Evolutionary conservation across 2,888 invertebrate species (phyloP).

Genomic region (Cyclophora punctaria): DNA sequence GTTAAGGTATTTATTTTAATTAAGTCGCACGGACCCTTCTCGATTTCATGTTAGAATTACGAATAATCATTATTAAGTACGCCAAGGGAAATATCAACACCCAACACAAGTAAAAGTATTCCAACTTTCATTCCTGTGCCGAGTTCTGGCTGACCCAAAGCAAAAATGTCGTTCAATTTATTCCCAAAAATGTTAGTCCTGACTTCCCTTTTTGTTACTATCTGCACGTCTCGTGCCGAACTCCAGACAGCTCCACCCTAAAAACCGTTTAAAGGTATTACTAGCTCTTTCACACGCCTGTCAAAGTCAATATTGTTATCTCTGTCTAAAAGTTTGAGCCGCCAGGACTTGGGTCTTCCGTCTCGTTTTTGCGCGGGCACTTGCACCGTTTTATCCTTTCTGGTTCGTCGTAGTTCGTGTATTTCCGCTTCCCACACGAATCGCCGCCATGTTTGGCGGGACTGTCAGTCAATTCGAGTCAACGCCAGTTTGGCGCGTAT

Average conservation of each 20-base stretch:
- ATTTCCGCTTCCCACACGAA: conserved; percentile 72
- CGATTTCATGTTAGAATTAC: too few relatives aligned
- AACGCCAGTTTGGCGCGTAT: conserved; percentile 72
- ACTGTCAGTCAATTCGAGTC: conserved; percentile 72
- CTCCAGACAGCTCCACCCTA: conserved; percentile 75
- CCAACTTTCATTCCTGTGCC: conserved; percentile 26
- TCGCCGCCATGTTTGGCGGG: conserved; percentile 73
- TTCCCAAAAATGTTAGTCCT: conserved; percentile 66
- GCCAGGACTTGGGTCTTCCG: conserved; percentile 56
- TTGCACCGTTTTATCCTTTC: conserved; percentile 60
- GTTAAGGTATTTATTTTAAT: too few relatives aligned
- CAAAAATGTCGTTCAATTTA: conserved; percentile 74
- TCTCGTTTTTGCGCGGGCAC: conserved; percentile 61
- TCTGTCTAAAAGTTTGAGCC: conserved; percentile 56
- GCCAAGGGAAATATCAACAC: not conserved
- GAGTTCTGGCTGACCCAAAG: conserved; percentile 29
- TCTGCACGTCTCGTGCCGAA: conserved; percentile 60
- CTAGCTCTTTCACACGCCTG: conserved; percentile 59
- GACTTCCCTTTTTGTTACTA: conserved; percentile 71
- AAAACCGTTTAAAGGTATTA: conserved; percentile 65
- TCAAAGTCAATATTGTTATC: conserved; percentile 54
- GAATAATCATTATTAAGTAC: too few relatives aligned
- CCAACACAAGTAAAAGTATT: conserved; percentile 14
- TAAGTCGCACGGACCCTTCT: too few relatives aligned
- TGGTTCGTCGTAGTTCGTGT: conserved; percentile 68